Evolutionary conservation across 2,113 vertebrate genomes (phyloP).

Genomic region (Garra rufa): DNA sequence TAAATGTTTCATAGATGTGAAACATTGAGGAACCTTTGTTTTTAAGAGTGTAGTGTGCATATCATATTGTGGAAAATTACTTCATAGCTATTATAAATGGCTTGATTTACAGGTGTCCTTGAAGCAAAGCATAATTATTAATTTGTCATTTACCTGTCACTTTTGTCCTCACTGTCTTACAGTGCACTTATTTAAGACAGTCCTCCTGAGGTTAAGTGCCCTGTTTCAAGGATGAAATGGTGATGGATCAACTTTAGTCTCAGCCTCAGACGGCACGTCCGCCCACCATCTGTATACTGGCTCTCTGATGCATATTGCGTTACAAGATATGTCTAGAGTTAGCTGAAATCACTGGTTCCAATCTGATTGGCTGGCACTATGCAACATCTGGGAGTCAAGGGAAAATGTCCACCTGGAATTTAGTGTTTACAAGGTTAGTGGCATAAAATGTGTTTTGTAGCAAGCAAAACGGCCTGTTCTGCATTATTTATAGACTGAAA

Average conservation of each 20-base stretch:
- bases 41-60: neutral
- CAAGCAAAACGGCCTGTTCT: neutral
- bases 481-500: neutral
- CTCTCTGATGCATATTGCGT: neutral
- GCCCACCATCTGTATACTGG: neutral
- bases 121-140: neutral
- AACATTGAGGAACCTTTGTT: neutral
- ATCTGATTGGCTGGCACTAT: neutral
- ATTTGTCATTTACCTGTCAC: neutral
- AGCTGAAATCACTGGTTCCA: neutral
- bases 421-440: neutral
- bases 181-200: neutral
- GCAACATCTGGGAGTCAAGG: neutral
- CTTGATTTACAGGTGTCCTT: neutral
- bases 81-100: neutral
- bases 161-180: neutral
- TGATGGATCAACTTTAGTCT: slow-evolving; percentile 11
- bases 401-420: neutral
- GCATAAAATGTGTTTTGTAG: neutral
- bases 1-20: neutral
- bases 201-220: neutral
- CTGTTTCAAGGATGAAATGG: slow-evolving; percentile 18
- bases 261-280: neutral
- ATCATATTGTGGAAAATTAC: neutral
- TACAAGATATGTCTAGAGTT: neutral